Conservation (phyloP, 1,140 invertebrate genomes). For the Samia ricini region DNA sequence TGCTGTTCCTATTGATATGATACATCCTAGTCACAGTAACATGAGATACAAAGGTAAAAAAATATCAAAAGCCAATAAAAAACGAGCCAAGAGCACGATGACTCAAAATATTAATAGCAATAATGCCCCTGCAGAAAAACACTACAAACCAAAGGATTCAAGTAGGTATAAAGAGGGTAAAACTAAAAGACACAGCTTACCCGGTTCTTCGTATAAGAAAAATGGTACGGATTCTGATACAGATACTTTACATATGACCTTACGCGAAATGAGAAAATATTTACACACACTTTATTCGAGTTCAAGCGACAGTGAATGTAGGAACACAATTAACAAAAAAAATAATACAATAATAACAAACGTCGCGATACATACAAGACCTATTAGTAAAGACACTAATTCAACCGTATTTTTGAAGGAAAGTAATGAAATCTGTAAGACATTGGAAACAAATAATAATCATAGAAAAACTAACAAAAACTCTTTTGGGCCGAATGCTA, state of each 20-base stretch:
- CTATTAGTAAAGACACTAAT: constrained; percentile 39
- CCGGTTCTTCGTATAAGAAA: constrained; percentile 78
- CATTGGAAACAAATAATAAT: constrained; percentile 68
- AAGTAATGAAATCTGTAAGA: constrained; percentile 45
- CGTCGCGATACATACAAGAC: constrained; percentile 45
- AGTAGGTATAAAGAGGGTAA: constrained; percentile 56
- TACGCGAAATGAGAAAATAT: constrained; percentile 91
- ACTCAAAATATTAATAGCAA: constrained; percentile 49
- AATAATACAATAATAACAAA: constrained; percentile 73
- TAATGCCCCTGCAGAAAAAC: constrained; percentile 61
- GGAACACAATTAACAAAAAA: constrained; percentile 57
- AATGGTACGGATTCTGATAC: constrained; percentile 64
- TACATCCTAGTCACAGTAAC: constrained; percentile 77
- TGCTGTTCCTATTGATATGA: constrained; percentile 88
- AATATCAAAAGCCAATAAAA: constrained; percentile 78
- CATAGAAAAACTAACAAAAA: constrained; percentile 81
- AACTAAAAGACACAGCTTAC: constrained; percentile 69
- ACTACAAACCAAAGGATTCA: constrained; percentile 65
- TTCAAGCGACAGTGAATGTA: constrained; percentile 78
- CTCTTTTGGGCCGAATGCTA: constrained; percentile 79
- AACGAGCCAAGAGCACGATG: constrained; percentile 79
- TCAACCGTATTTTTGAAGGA: constrained; percentile 55
- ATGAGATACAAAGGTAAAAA: constrained; percentile 77
- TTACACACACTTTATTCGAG: constrained; percentile 88
- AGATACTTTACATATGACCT: constrained; percentile 91